Percentiles rank a stretch among this genome's conserved stretches.
Conservation (phyloP, 2,888 invertebrate genomes). For the Hyalella azteca region DNA sequence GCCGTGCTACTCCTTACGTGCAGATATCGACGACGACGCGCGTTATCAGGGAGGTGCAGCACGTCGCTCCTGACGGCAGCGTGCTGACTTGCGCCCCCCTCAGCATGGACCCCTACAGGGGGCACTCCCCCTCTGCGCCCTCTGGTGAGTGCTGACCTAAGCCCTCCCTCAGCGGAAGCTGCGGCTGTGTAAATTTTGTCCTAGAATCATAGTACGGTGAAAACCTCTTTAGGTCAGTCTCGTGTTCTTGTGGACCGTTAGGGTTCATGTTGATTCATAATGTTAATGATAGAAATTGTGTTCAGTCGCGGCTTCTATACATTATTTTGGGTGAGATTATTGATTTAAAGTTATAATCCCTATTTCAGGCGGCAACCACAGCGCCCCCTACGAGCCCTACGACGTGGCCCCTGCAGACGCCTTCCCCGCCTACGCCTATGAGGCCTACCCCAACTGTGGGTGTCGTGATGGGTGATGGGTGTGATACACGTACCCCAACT, state of each 20-base stretch:
- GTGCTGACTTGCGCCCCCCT: constrained; percentile 59
- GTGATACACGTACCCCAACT: neutral
- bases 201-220: neutral
- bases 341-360: no score
- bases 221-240: constrained; percentile 60
- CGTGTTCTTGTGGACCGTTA: no score
- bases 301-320: no score
- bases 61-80: constrained; percentile 68
- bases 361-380: no score
- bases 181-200: neutral
- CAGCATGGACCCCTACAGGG: constrained; percentile 61
- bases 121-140: constrained; percentile 61
- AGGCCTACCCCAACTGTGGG: neutral
- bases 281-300: no score
- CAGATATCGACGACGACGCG: constrained; percentile 76
- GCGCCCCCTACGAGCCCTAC: constrained; percentile 21
- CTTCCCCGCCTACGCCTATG: neutral
- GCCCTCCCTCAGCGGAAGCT: neutral
- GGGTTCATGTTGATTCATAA: no score
- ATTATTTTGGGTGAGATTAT: no score
- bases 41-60: constrained; percentile 70
- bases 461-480: no score
- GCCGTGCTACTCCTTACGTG: neutral
- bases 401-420: neutral
- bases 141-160: constrained; percentile 43